Percentiles rank a stretch among this genome's conserved stretches.
These are phyloP conservation scores for Calidris pygmaea DNA, from an alignment of 2,113 vertebrate species.

Conservation along the genomic window DNA sequence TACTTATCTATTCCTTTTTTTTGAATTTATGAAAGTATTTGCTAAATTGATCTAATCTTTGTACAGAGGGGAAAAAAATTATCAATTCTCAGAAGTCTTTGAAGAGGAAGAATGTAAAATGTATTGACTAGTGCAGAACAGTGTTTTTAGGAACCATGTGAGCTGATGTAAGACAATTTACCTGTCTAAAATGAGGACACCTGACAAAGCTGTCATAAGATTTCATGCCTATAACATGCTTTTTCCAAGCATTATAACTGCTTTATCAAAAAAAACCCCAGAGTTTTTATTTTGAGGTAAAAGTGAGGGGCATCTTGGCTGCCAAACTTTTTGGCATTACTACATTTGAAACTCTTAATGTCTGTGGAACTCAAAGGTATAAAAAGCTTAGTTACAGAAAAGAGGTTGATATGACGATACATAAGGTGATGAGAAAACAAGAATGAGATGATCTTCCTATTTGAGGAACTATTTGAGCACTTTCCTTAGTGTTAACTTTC, in stretches of 20 bases:
- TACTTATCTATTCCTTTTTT: neutral
- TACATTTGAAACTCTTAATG: neutral
- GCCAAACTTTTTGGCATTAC: neutral
- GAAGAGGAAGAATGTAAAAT: conserved; percentile 18
- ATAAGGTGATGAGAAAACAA: neutral
- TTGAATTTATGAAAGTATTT: neutral
- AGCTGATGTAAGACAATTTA: conserved; percentile 22
- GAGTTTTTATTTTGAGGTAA: neutral
- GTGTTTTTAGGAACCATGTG: neutral
- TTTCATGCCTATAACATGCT: neutral
- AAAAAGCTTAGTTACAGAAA: neutral
- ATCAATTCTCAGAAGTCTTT: neutral
- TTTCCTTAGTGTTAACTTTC: neutral
- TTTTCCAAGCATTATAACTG: neutral
- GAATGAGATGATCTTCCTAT: neutral
- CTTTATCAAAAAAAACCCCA: neutral
- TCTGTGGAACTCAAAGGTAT: neutral
- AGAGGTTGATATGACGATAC: neutral
- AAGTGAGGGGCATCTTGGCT: neutral
- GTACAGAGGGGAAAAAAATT: neutral
- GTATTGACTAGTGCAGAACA: neutral
- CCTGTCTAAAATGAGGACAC: conserved; percentile 2
- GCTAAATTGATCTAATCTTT: neutral
- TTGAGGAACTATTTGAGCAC: neutral
- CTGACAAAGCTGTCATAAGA: conserved; percentile 3